Conservation (phyloP, 1,140 invertebrate genomes). For the Solenopsis invicta region DNA sequence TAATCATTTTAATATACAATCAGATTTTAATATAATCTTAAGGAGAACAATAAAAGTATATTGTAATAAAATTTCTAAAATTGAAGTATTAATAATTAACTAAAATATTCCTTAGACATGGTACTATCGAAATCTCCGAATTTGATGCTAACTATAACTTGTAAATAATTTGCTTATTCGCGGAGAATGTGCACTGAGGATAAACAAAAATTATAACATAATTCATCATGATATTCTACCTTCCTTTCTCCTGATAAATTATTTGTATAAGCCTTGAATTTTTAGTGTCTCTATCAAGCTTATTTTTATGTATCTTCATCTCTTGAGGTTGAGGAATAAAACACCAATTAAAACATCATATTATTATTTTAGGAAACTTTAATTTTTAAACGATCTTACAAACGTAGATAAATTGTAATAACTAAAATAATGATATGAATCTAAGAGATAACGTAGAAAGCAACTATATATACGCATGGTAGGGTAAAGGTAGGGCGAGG, state of each 20-base stretch:
- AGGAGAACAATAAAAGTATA: too few relatives aligned
- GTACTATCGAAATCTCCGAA: too few relatives aligned
- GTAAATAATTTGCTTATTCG: too few relatives aligned
- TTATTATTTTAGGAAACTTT: constrained; percentile 48
- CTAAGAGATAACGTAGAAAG: constrained; percentile 32
- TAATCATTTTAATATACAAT: too few relatives aligned
- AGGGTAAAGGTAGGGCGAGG: constrained; percentile 20
- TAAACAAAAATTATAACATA: neutral
- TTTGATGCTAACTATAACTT: too few relatives aligned
- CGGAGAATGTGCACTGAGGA: too few relatives aligned
- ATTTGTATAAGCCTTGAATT: neutral
- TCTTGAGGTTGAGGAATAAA: neutral
- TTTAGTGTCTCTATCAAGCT: too few relatives aligned
- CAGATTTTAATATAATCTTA: too few relatives aligned
- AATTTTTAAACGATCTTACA: constrained; percentile 50
- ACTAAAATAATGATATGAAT: constrained; percentile 31
- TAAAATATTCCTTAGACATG: too few relatives aligned
- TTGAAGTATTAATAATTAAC: too few relatives aligned
- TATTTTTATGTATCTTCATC: neutral
- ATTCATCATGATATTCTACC: neutral
- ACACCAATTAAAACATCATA: neutral
- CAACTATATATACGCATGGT: constrained; percentile 19
- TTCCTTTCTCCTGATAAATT: neutral
- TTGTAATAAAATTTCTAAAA: too few relatives aligned
- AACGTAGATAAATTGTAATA: constrained; percentile 23